Evolutionary conservation across 92 coral and sea anemone species (phyloP).

Genomic region (Nematostella vectensis): DNA sequence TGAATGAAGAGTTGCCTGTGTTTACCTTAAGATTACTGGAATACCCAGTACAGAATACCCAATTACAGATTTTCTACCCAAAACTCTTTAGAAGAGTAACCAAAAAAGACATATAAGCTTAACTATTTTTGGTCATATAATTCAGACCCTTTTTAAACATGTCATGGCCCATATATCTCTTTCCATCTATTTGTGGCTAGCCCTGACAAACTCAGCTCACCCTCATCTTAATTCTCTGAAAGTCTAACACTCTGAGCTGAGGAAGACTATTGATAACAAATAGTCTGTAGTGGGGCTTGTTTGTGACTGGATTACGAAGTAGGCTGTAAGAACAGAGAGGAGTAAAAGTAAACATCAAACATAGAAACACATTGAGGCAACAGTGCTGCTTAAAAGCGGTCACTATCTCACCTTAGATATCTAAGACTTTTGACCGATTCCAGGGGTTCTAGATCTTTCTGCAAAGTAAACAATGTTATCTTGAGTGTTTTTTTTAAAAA

Average conservation of each 20-base stretch:
- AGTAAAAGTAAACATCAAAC: background rate
- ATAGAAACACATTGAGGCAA: background rate
- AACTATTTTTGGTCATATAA: no score
- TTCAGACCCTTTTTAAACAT: no score
- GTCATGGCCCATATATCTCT: no score
- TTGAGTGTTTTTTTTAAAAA: background rate
- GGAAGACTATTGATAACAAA: conserved; percentile 84
- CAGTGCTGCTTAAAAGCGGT: background rate
- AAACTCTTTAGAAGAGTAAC: no score
- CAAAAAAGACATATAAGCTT: no score
- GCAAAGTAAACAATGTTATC: conserved; percentile 8
- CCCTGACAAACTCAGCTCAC: conserved; percentile 13
- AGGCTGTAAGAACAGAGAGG: conserved; percentile 37
- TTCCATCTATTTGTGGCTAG: no score
- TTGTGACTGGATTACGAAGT: conserved; percentile 91
- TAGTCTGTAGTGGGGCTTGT: conserved; percentile 90
- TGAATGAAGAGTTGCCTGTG: no score
- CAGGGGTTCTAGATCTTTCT: conserved; percentile 90
- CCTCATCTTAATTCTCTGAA: conserved; percentile 91
- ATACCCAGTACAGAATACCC: no score
- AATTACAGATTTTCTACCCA: no score
- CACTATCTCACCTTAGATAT: conserved; percentile 67
- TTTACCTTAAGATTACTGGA: no score
- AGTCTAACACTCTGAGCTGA: conserved; percentile 86
- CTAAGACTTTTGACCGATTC: conserved; percentile 52